Evolutionary conservation across 2,888 invertebrate genomes (phyloP).

Genomic region (Agrochola macilenta): DNA sequence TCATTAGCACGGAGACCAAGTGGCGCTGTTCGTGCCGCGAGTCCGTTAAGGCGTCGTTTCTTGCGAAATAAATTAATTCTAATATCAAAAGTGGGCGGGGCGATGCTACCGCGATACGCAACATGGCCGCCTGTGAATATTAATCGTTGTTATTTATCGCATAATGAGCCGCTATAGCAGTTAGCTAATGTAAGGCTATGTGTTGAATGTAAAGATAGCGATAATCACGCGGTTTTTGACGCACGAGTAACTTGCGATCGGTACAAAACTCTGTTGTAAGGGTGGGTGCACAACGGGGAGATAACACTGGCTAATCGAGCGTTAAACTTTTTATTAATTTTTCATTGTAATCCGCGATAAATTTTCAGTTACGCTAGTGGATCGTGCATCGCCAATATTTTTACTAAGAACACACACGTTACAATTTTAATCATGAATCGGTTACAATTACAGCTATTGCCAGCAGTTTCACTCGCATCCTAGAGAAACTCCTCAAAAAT

Average conservation of each 20-base stretch:
- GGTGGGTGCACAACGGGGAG: constrained; percentile 41
- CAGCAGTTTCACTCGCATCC: background rate
- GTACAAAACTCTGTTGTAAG: constrained; percentile 38
- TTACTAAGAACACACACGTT: constrained; percentile 8
- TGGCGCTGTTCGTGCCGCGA: constrained; percentile 39
- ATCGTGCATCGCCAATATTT: constrained; percentile 14
- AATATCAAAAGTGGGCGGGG: constrained; percentile 80
- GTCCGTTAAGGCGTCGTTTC: constrained; percentile 66
- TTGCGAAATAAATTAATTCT: constrained; percentile 77
- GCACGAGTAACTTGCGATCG: constrained; percentile 44
- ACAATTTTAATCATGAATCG: background rate
- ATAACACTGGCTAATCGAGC: constrained; percentile 45
- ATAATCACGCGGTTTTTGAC: constrained; percentile 51
- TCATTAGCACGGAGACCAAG: constrained; percentile 44
- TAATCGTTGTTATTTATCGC: constrained; percentile 81
- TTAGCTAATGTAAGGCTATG: constrained; percentile 66
- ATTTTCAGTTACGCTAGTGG: constrained; percentile 21
- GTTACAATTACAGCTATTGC: background rate
- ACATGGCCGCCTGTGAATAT: constrained; percentile 78
- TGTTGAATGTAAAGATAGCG: constrained; percentile 64
- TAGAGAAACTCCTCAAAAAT: background rate
- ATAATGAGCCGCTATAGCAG: constrained; percentile 75
- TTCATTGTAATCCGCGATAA: constrained; percentile 38
- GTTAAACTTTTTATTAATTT: constrained; percentile 50
- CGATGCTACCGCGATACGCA: constrained; percentile 83